Evolutionary conservation across 2,113 vertebrate species (phyloP).

Genomic region (Lagopus leucura): DNA sequence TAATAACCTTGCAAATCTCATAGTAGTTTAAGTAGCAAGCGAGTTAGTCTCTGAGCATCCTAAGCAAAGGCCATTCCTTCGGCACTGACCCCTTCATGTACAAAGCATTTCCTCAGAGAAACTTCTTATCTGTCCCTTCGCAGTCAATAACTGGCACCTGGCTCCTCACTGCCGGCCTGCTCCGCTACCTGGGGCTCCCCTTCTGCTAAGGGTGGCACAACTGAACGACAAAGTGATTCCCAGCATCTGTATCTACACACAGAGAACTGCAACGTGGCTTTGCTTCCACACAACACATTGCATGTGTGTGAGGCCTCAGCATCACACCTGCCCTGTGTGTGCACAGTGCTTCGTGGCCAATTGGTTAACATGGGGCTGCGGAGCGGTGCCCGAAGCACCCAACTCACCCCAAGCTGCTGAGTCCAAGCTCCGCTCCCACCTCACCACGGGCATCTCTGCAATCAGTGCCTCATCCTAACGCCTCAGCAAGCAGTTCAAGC

Average conservation of each 20-base stretch:
- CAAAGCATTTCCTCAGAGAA: slow-evolving; percentile 58
- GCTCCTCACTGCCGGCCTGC: slow-evolving; percentile 32
- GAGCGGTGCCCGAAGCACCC: slow-evolving; percentile 45
- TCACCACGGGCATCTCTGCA: slow-evolving; percentile 55
- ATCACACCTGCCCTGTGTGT: slow-evolving; percentile 14
- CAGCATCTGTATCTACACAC: slow-evolving; percentile 56
- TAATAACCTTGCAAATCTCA: slow-evolving; percentile 34
- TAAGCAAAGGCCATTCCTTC: slow-evolving; percentile 48
- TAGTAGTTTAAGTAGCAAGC: not conserved
- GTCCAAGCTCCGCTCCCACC: slow-evolving; percentile 22
- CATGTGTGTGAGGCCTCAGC: not conserved
- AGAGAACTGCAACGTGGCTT: slow-evolving; percentile 36
- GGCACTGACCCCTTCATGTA: slow-evolving; percentile 50
- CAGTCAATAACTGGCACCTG: slow-evolving; percentile 11
- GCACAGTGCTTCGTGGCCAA: slow-evolving; percentile 21
- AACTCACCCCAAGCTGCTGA: not conserved
- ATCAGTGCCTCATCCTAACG: slow-evolving; percentile 61
- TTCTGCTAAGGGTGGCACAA: not conserved
- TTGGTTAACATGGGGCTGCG: slow-evolving; percentile 27
- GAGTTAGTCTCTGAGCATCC: slow-evolving; percentile 16
- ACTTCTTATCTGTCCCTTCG: not conserved
- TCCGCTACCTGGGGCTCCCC: slow-evolving; percentile 10
- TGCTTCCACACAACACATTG: slow-evolving; percentile 15
- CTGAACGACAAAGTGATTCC: slow-evolving; percentile 39
- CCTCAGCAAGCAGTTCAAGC: slow-evolving; percentile 74